These are phyloP conservation scores for Electrona antarctica DNA, from an alignment of 2,113 vertebrate genomes.

Conservation along the genomic window DNA sequence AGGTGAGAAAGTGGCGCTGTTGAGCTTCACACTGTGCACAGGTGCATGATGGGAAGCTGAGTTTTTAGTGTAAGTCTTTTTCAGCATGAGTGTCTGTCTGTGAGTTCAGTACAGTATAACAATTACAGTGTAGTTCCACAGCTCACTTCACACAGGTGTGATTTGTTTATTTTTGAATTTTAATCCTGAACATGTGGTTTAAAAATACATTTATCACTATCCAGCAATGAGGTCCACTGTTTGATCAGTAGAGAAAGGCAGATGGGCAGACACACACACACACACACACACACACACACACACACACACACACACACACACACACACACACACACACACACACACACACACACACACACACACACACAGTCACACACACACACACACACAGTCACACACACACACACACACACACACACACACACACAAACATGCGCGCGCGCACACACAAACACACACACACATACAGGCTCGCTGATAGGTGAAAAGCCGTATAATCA, in stretches of 20 bases:
- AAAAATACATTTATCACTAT: too few relatives aligned
- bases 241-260: not conserved
- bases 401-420: conserved; percentile 16
- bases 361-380: not conserved
- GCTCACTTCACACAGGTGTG: too few relatives aligned
- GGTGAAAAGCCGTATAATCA: conserved; percentile 30
- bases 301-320: conserved; percentile 10
- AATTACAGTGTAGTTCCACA: too few relatives aligned
- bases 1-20: too few relatives aligned
- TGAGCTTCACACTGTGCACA: too few relatives aligned
- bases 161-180: too few relatives aligned
- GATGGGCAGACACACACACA: not conserved
- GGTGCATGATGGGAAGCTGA: too few relatives aligned
- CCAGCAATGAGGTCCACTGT: not conserved
- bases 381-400: not conserved
- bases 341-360: conserved; percentile 7
- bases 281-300: conserved; percentile 1
- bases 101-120: too few relatives aligned
- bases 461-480: conserved; percentile 13
- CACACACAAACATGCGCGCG: not conserved
- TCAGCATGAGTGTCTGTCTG: too few relatives aligned
- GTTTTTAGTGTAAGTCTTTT: too few relatives aligned
- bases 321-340: not conserved
- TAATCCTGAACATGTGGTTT: too few relatives aligned
- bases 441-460: not conserved